Conservation (phyloP, 2,797 vertebrate genomes). For the Notolepis coatsorum region DNA sequence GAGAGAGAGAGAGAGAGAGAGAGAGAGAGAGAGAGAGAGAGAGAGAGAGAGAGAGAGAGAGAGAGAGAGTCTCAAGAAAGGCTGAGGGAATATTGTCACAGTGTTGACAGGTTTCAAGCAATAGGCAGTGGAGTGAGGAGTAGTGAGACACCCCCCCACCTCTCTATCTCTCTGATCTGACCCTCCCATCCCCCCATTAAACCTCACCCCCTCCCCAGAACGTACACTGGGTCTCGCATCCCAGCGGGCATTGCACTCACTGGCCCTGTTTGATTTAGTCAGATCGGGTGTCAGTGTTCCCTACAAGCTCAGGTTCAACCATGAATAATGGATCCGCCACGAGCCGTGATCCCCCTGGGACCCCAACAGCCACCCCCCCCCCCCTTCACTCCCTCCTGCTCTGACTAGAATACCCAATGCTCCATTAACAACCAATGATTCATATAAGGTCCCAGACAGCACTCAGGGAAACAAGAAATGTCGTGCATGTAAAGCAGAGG, state of each 20-base stretch:
- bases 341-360: constrained; percentile 73
- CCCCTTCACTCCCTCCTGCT: constrained; percentile 48
- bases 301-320: constrained; percentile 80
- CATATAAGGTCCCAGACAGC: constrained; percentile 62
- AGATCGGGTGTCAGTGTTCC: constrained; percentile 80
- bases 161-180: constrained; percentile 37
- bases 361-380: constrained; percentile 65
- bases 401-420: constrained; percentile 85
- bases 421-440: constrained; percentile 84
- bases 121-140: constrained; percentile 34
- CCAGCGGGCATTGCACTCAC: constrained; percentile 69
- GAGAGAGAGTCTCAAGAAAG: neutral
- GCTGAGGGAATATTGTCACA: neutral
- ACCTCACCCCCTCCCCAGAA: constrained; percentile 20
- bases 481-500: constrained; percentile 41
- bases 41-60: neutral
- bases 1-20: neutral
- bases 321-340: constrained; percentile 86
- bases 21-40: neutral
- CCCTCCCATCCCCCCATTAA: constrained; percentile 13
- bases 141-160: constrained; percentile 12
- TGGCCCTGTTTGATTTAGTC: constrained; percentile 82
- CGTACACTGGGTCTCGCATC: constrained; percentile 58
- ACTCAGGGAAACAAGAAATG: constrained; percentile 61
- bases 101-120: constrained; percentile 47